These are phyloP conservation scores for Apaloderma vittatum DNA, from an alignment of 2,113 vertebrate species.

Conservation along the genomic window DNA sequence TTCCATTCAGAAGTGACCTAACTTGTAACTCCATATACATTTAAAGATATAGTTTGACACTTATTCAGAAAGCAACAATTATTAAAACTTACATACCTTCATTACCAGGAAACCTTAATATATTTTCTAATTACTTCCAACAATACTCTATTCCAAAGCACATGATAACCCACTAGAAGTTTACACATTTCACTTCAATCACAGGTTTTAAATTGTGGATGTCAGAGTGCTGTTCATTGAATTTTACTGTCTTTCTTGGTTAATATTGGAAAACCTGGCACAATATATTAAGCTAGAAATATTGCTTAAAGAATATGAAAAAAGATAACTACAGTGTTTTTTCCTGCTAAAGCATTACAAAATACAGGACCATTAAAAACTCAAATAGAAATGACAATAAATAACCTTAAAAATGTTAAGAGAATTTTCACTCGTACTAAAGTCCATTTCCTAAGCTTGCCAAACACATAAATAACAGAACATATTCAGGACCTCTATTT, in stretches of 20 bases:
- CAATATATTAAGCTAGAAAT: constrained; percentile 82
- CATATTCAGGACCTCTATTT: constrained; percentile 72
- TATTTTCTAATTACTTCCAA: constrained; percentile 82
- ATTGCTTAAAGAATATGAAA: constrained; percentile 82
- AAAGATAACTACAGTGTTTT: constrained; percentile 77
- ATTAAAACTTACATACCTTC: constrained; percentile 85
- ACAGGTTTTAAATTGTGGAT: constrained; percentile 73
- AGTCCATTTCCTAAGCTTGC: constrained; percentile 73
- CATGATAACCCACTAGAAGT: constrained; percentile 81
- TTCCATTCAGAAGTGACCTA: constrained; percentile 87
- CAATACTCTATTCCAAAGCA: constrained; percentile 83
- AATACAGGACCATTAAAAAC: constrained; percentile 81
- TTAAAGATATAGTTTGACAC: constrained; percentile 84
- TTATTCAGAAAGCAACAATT: constrained; percentile 85
- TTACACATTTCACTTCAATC: constrained; percentile 82
- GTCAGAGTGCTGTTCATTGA: constrained; percentile 75
- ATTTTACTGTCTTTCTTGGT: constrained; percentile 78
- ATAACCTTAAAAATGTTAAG: constrained; percentile 78
- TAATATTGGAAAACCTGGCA: constrained; percentile 76
- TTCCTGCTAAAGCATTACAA: constrained; percentile 83
- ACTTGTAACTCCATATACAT: constrained; percentile 85
- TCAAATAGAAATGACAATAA: constrained; percentile 77
- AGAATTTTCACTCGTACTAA: constrained; percentile 70
- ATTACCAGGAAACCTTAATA: constrained; percentile 84
- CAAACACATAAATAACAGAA: constrained; percentile 70